A percentile compares a stretch with the other conserved stretches of the same genome.
Conservation (phyloP, 2,888 invertebrate species). For the Pristionchus exspectatus region DNA sequence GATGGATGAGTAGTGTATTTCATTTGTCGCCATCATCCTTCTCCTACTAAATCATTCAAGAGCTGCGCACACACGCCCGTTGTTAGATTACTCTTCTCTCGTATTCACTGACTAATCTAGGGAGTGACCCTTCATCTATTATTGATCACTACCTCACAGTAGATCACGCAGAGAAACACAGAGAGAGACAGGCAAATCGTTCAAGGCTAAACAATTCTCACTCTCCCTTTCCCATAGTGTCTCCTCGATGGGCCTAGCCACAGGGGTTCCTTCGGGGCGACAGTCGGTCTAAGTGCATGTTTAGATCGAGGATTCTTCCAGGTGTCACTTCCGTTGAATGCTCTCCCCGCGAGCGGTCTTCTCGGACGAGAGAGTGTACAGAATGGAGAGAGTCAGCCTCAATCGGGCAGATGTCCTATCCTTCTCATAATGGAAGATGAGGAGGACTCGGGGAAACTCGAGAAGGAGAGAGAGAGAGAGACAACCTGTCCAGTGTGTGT, state of each 20-base stretch:
- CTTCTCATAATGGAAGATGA: slow-evolving; percentile 48
- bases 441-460: slow-evolving; percentile 17
- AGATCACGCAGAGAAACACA: background rate
- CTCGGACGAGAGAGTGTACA: background rate
- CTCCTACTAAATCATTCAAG: slow-evolving; percentile 20
- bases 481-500: slow-evolving; percentile 43
- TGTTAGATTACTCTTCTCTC: slow-evolving; percentile 28
- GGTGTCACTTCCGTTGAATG: slow-evolving; percentile 31
- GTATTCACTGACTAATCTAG: slow-evolving; percentile 14
- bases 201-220: background rate
- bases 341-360: slow-evolving; percentile 21
- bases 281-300: slow-evolving; percentile 50
- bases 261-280: background rate
- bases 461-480: background rate
- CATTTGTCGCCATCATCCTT: slow-evolving; percentile 26
- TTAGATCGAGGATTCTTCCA: slow-evolving; percentile 11
- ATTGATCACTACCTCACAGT: slow-evolving; percentile 37
- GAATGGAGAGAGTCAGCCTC: background rate
- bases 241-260: background rate
- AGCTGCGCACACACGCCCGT: background rate
- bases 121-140: slow-evolving; percentile 14
- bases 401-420: slow-evolving; percentile 38
- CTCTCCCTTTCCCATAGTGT: background rate
- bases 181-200: background rate
- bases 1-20: slow-evolving; percentile 39